Percentiles rank a stretch among this genome's conserved stretches.
phyloP scores from a whole-genome alignment of 2,888 invertebrate species.

The Andrena haemorrhoa region DNA sequence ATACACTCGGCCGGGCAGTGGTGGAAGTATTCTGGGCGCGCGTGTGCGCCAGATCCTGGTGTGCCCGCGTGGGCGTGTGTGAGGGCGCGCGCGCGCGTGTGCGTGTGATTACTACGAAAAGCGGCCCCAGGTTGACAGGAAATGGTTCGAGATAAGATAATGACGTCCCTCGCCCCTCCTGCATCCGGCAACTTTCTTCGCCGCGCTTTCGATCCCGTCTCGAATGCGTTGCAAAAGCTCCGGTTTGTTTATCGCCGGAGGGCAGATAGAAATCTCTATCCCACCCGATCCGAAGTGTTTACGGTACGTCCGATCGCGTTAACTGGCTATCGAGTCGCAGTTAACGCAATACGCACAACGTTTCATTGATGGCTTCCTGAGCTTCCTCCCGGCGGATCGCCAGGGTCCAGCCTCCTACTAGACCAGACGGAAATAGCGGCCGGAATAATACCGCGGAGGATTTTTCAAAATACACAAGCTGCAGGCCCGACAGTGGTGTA shows the following conservation, averaged over 20 bases:
- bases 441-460: constrained; percentile 13
- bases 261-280: constrained; percentile 42
- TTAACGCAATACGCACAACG: background rate
- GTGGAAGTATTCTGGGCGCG: constrained; percentile 46
- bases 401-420: background rate
- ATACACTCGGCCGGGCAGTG: constrained; percentile 59
- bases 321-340: background rate
- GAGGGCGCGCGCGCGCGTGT: constrained; percentile 43
- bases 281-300: too few species aligned
- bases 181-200: constrained; percentile 80
- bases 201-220: constrained; percentile 33
- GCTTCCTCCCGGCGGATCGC: background rate
- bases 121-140: constrained; percentile 82
- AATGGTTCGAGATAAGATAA: constrained; percentile 83
- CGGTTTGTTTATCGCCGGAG: constrained; percentile 37
- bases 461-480: constrained; percentile 51
- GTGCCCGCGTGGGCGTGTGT: constrained; percentile 29
- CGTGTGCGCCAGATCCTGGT: constrained; percentile 34
- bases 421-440: constrained; percentile 34
- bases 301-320: background rate
- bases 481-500: constrained; percentile 20
- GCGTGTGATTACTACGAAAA: constrained; percentile 74
- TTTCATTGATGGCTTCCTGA: constrained; percentile 19
- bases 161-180: constrained; percentile 74
- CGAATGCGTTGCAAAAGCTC: constrained; percentile 59